These are phyloP conservation scores for Oreochromis niloticus DNA, from an alignment of 2,113 vertebrate species.

Conservation along the genomic window DNA sequence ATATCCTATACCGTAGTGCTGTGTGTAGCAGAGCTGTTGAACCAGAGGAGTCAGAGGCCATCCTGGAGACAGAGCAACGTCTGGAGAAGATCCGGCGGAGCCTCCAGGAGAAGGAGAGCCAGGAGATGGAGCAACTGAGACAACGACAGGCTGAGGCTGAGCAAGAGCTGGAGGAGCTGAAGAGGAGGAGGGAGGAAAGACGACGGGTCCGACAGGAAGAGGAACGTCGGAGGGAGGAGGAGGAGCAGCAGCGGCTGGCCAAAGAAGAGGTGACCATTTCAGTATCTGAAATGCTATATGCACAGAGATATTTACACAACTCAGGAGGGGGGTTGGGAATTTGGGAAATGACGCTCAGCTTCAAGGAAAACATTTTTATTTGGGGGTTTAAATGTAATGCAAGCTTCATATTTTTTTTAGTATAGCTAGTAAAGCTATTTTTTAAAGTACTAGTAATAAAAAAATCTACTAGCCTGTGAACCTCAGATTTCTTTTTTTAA, in stretches of 20 bases:
- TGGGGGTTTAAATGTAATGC: background rate
- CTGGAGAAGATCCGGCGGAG: slow-evolving; percentile 73
- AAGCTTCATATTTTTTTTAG: background rate
- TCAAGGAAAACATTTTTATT: background rate
- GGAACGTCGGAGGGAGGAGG: slow-evolving; percentile 61
- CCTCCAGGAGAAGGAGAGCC: slow-evolving; percentile 65
- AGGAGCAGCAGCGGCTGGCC: slow-evolving; percentile 52
- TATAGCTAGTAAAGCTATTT: too few relatives aligned
- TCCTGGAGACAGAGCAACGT: slow-evolving; percentile 64
- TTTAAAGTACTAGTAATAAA: background rate
- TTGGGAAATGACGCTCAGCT: background rate
- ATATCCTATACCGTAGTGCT: background rate
- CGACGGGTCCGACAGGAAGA: slow-evolving; percentile 51
- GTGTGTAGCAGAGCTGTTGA: background rate
- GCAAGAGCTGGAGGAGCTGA: slow-evolving; percentile 73
- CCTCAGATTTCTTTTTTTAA: background rate
- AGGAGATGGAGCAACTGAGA: slow-evolving; percentile 62
- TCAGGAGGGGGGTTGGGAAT: background rate
- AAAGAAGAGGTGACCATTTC: slow-evolving; percentile 68
- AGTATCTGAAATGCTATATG: background rate
- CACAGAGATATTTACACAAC: background rate
- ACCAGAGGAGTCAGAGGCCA: slow-evolving; percentile 31
- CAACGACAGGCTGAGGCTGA: slow-evolving; percentile 57
- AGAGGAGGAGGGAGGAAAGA: slow-evolving; percentile 64
- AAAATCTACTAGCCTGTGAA: background rate